These are phyloP conservation scores for Epizoanthus stellaris DNA, from an alignment of 92 coral and sea anemone species.

Conservation along the genomic window DNA sequence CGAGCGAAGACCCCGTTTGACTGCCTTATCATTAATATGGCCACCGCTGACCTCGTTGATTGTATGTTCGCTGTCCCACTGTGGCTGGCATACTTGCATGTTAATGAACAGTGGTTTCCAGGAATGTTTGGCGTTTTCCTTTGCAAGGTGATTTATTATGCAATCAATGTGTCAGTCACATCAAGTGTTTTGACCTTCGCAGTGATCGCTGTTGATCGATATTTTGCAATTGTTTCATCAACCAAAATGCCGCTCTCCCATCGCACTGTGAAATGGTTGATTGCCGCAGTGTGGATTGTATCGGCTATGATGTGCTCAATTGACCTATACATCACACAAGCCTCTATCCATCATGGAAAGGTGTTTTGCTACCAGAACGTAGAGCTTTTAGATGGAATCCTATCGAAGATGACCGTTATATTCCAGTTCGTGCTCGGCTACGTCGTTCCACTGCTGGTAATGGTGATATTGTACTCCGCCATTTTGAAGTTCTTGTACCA, in stretches of 20 bases:
- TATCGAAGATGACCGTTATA: not conserved
- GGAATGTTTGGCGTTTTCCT: constrained; percentile 21
- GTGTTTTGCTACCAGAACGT: not conserved
- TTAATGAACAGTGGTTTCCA: constrained; percentile 7
- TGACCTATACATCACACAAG: constrained; percentile 35
- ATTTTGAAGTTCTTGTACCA: constrained; percentile 20
- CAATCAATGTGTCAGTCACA: constrained; percentile 8
- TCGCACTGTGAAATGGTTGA: not conserved
- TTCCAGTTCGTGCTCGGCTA: constrained; percentile 8
- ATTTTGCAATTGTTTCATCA: constrained; percentile 27
- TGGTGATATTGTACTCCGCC: constrained; percentile 12
- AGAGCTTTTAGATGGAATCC: not conserved
- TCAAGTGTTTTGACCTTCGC: constrained; percentile 20
- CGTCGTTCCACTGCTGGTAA: constrained; percentile 7
- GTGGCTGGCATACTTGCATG: constrained; percentile 6
- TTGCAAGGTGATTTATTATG: constrained; percentile 25
- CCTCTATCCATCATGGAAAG: not conserved
- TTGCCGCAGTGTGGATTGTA: not conserved
- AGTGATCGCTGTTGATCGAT: constrained; percentile 30
- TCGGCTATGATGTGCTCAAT: constrained; percentile 16
- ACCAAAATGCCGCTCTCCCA: constrained; percentile 26
- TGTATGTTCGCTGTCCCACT: constrained; percentile 27
- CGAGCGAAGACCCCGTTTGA: constrained; percentile 33
- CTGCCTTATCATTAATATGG: constrained; percentile 30
- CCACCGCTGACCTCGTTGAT: constrained; percentile 37